Percentiles rank a stretch among this genome's conserved stretches.
Evolutionary conservation across 2,797 vertebrate species (phyloP).

Genomic region (Eidolon dupreanum): DNA sequence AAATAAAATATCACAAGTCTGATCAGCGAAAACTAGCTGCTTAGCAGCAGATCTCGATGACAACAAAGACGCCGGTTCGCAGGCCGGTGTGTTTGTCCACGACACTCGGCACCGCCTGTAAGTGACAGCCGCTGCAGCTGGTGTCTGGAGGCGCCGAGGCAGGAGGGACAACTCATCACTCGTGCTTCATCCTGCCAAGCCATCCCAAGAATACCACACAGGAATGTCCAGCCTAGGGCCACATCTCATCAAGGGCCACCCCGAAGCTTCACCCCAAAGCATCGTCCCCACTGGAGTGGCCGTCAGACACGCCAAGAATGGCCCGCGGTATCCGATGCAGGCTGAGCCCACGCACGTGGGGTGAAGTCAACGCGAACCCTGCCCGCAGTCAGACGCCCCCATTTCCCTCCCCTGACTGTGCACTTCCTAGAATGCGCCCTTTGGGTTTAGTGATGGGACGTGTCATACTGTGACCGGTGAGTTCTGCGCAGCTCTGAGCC

Average conservation of each 20-base stretch:
- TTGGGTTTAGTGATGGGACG: conserved; percentile 25
- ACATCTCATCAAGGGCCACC: rapidly evolving
- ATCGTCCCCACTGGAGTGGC: not conserved
- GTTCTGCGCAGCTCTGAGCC: conserved; percentile 25
- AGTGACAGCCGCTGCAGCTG: rapidly evolving
- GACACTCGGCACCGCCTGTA: no score
- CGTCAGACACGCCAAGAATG: rapidly evolving
- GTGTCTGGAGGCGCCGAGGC: no score
- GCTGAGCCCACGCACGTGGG: not conserved
- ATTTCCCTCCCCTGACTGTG: conserved; percentile 48
- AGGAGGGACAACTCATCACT: not conserved
- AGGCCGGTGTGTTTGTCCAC: rapidly evolving
- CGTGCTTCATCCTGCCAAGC: not conserved
- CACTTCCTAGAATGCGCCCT: conserved; percentile 49
- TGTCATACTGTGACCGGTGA: conserved; percentile 56
- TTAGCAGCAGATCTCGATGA: rapidly evolving
- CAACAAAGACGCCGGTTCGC: rapidly evolving
- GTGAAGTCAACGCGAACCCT: no score
- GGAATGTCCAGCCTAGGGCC: not conserved
- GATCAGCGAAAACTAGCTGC: no score
- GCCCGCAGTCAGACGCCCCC: not conserved
- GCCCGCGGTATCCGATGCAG: not conserved
- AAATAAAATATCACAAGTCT: no score
- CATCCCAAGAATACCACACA: rapidly evolving
- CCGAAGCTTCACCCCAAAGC: no score